A percentile compares a stretch with the other conserved stretches of the same genome.
These are phyloP conservation scores for Heliconius cydno DNA, from an alignment of 2,888 invertebrate genomes.

Conservation along the genomic window DNA sequence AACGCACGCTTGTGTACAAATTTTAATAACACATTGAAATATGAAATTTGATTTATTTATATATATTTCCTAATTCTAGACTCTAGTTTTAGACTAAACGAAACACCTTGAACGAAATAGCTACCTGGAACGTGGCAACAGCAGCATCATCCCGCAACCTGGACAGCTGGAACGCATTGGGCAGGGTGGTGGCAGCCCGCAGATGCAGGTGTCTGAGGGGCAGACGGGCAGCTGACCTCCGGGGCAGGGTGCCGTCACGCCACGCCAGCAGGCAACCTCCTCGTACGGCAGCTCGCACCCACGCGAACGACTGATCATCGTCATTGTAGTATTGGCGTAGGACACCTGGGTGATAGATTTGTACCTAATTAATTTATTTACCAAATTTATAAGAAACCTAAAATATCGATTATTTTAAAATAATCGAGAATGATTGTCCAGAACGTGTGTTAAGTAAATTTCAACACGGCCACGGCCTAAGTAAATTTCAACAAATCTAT, in stretches of 20 bases:
- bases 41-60: too few species aligned
- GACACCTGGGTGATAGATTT: constrained; percentile 62
- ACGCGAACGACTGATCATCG: constrained; percentile 70
- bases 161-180: constrained; percentile 78
- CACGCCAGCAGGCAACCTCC: constrained; percentile 75
- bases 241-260: constrained; percentile 78
- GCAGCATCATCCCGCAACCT: constrained; percentile 74
- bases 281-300: constrained; percentile 77
- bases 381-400: too few species aligned
- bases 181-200: constrained; percentile 66
- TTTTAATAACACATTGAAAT: too few species aligned
- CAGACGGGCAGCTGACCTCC: constrained; percentile 70
- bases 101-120: background rate
- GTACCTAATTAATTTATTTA: too few species aligned
- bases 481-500: background rate
- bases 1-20: too few species aligned
- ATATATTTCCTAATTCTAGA: too few species aligned
- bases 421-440: too few species aligned
- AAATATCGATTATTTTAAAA: too few species aligned
- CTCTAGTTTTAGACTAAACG: background rate
- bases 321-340: constrained; percentile 78
- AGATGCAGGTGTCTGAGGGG: constrained; percentile 74
- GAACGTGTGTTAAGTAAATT: too few species aligned
- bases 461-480: too few species aligned
- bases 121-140: constrained; percentile 80